These are phyloP conservation scores for Botia almorhae DNA, from an alignment of 2,797 vertebrate species.

Conservation along the genomic window DNA sequence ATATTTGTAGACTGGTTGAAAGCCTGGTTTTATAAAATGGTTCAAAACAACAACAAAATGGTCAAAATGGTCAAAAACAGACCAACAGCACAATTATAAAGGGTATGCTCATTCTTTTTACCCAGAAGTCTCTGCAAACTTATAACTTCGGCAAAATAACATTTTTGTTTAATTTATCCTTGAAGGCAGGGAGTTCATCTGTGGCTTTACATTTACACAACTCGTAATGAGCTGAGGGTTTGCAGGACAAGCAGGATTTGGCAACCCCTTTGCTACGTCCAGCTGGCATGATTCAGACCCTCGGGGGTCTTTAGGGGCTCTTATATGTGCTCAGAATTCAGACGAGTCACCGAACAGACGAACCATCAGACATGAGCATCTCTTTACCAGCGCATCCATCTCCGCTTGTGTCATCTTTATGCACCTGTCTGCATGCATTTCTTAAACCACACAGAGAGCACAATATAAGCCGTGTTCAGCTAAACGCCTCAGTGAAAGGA, in stretches of 20 bases:
- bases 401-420: conserved; percentile 22
- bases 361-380: conserved; percentile 42
- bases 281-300: conserved; percentile 70
- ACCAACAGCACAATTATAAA: conserved; percentile 4
- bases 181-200: conserved; percentile 23
- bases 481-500: conserved; percentile 2
- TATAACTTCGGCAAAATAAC: conserved; percentile 29
- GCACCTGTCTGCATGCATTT: conserved; percentile 26
- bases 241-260: conserved; percentile 39
- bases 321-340: conserved; percentile 76
- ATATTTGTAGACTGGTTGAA: too few species aligned
- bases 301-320: conserved; percentile 68
- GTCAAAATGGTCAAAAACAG: conserved; percentile 1
- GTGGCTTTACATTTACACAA: conserved; percentile 31
- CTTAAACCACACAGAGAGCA: conserved; percentile 27
- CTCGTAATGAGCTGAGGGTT: conserved; percentile 25
- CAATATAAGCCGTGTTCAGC: conserved; percentile 38
- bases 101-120: conserved; percentile 13
- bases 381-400: conserved; percentile 38
- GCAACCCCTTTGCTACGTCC: conserved; percentile 63
- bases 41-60: neutral
- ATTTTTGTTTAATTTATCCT: conserved; percentile 25
- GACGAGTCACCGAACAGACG: conserved; percentile 58
- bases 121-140: neutral
- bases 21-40: too few species aligned